Conservation (phyloP, 2,113 vertebrate species). For the Platysteira castanea region DNA sequence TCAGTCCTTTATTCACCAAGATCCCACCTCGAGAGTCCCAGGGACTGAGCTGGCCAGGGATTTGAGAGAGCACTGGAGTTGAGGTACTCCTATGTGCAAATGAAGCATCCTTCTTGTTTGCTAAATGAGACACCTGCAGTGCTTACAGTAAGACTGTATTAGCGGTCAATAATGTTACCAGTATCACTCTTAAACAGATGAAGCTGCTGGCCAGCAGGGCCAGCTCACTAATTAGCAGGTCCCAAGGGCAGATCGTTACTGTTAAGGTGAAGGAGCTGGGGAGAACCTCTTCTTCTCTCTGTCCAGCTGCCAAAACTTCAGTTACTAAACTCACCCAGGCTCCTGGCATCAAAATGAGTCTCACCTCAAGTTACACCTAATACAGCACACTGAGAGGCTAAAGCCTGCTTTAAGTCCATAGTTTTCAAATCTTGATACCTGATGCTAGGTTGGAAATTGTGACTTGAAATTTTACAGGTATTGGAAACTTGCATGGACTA, state of each 20-base stretch:
- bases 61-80: accelerated
- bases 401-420: neutral
- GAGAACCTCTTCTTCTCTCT: neutral
- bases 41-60: neutral
- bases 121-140: neutral
- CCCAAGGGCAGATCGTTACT: neutral
- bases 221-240: neutral
- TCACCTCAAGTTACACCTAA: neutral
- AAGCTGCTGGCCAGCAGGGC: neutral
- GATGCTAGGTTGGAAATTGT: neutral
- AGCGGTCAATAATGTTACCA: neutral
- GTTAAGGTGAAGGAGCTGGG: neutral
- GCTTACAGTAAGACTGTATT: neutral
- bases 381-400: neutral
- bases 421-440: neutral
- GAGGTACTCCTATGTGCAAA: neutral
- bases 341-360: neutral
- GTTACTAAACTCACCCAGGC: neutral
- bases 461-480: neutral
- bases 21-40: neutral
- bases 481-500: neutral
- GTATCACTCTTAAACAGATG: neutral
- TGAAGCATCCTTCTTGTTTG: neutral
- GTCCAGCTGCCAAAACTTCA: neutral
- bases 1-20: neutral